Conservation (phyloP, 2,113 vertebrate genomes). For the Oncorhynchus tshawytscha region DNA sequence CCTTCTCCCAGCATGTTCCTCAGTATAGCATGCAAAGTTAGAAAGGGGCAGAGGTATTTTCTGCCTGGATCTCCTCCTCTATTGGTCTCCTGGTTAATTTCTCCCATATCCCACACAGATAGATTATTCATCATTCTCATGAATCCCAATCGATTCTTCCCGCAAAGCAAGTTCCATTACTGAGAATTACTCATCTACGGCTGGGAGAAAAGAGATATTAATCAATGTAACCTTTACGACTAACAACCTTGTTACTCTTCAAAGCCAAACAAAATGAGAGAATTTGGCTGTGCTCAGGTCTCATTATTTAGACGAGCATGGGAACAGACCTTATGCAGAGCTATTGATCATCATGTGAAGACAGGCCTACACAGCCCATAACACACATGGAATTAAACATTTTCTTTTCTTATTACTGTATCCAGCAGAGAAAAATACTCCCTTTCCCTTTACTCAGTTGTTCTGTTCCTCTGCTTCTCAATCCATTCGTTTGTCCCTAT, state of each 20-base stretch:
- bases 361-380: constrained; percentile 52
- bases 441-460: not conserved
- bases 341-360: constrained; percentile 67
- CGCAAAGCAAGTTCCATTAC: constrained; percentile 60
- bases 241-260: constrained; percentile 72
- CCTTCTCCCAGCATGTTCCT: not conserved
- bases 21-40: not conserved
- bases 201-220: constrained; percentile 55
- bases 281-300: constrained; percentile 48
- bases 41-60: too few species aligned
- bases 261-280: constrained; percentile 64
- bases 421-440: constrained; percentile 41
- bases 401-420: constrained; percentile 42
- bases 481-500: too few species aligned
- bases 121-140: constrained; percentile 52
- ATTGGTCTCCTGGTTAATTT: constrained; percentile 39
- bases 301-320: constrained; percentile 55
- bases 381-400: constrained; percentile 50
- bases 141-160: constrained; percentile 59
- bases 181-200: constrained; percentile 61
- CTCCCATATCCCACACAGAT: constrained; percentile 28
- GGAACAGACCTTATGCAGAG: constrained; percentile 53
- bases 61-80: constrained; percentile 9
- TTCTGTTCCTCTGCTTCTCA: not conserved
- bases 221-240: constrained; percentile 70